These are phyloP conservation scores for Acropora yongei DNA, from an alignment of 64 coral and sea anemone genomes.

Conservation along the genomic window DNA sequence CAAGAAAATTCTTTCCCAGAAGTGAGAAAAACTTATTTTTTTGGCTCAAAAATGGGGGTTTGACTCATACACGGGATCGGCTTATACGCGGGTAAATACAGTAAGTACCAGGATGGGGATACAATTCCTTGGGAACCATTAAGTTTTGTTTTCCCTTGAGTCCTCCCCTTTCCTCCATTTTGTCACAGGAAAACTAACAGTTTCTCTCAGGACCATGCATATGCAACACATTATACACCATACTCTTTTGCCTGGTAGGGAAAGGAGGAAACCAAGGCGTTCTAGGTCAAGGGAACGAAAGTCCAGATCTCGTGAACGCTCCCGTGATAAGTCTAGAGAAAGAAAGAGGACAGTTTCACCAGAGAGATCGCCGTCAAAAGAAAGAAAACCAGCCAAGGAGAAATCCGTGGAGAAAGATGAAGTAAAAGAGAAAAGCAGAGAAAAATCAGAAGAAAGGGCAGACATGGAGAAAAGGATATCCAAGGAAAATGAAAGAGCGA, in stretches of 20 bases:
- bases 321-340: conserved; percentile 77
- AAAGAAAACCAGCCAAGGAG: conserved; percentile 56
- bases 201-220: no score
- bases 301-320: conserved; percentile 56
- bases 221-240: background rate
- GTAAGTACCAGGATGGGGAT: no score
- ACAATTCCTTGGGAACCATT: no score
- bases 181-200: no score
- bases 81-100: no score
- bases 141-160: no score
- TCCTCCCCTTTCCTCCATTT: no score
- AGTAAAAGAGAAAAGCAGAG: conserved; percentile 12
- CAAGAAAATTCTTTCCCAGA: no score
- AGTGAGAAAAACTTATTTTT: no score
- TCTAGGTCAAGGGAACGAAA: conserved; percentile 52
- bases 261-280: conserved; percentile 69
- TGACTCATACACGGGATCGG: no score
- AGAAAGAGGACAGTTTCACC: conserved; percentile 62
- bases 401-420: conserved; percentile 26
- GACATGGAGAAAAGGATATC: conserved; percentile 64
- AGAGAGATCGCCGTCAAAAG: conserved; percentile 66
- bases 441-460: conserved; percentile 44
- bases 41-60: no score
- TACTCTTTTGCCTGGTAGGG: conserved; percentile 24
- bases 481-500: conserved; percentile 62